Base-by-base conservation (phyloP, 1,140 invertebrate genomes). In the Microplitis demolitor region DNA sequence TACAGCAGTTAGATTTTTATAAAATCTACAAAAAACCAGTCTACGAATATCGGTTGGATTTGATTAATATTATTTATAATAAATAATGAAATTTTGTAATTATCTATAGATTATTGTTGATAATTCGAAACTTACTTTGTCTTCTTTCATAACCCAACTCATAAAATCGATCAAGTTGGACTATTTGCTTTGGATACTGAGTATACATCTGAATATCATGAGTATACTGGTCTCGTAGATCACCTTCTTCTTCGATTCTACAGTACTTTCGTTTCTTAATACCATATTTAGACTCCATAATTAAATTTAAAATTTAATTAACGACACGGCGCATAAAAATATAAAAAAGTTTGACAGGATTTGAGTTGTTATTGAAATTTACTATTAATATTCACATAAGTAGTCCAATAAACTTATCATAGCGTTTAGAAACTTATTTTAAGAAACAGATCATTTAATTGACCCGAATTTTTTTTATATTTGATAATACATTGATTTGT, bases 161-260 rank as follows among this genome's bases (percentile, higher is more conserved):
- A 89, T 98, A 95, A 88, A 98, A 97, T 82, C 97, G 95, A 71
- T 92, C 87, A 24, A 98, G 87, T 69, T 90, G 90, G 69, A 98
- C 91, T 66, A 91, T 88, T 72, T 91, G 90, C 54, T 79, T 87
- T n/a, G 96, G 97, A 50, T 94, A 92, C n/a, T 90, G 78, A 77
- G 89, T 89, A 82, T 97, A 98, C 78, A 98, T 89, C 84, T 92
- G 91, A 4, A 96, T 86, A 88, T 94, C 92, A 80, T 92, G 90
- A 53, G 91, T 90, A 88, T 93, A 95, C 63, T 87, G 81, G 62
- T 83, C 77, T 68, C 82, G 80, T 54, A 87, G 34, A 67, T 54
- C 33, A 1, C 14, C 0, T 53, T 67, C 31, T 16, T 34, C 33
- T 34, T 67, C 37, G 33, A 67, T 54, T 33, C n/a, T 50, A 53